Percentiles rank a stretch among this genome's conserved stretches.
These are phyloP conservation scores for Scaptomyza reducta DNA, from an alignment of 2,888 invertebrate genomes.

Conservation along the genomic window DNA sequence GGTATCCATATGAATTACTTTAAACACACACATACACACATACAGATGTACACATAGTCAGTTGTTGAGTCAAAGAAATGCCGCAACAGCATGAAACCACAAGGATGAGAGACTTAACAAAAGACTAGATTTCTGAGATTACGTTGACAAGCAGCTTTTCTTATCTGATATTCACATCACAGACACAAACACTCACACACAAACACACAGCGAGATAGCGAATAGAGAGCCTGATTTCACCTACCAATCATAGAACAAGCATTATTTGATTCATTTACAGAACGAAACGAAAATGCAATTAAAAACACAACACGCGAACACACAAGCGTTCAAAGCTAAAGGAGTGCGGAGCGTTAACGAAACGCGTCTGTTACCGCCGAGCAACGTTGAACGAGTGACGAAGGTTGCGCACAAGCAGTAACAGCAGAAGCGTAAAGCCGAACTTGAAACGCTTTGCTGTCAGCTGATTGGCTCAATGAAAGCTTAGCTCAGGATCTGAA, in stretches of 20 bases:
- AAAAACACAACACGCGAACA: slow-evolving; percentile 8
- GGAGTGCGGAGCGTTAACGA: slow-evolving; percentile 3
- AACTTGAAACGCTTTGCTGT: slow-evolving; percentile 20
- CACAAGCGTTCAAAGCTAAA: not conserved
- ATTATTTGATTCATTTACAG: slow-evolving; percentile 13
- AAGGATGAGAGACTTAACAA: slow-evolving; percentile 53
- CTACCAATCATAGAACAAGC: slow-evolving; percentile 56
- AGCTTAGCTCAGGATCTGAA: slow-evolving; percentile 34
- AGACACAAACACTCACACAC: slow-evolving; percentile 9
- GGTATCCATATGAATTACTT: slow-evolving; percentile 53
- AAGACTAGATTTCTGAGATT: slow-evolving; percentile 66
- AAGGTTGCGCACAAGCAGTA: slow-evolving; percentile 19
- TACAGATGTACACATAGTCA: slow-evolving; percentile 7
- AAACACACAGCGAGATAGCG: no score
- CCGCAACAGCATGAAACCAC: slow-evolving; percentile 37
- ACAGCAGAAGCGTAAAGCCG: slow-evolving; percentile 44
- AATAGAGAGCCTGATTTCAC: slow-evolving; percentile 50
- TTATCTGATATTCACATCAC: slow-evolving; percentile 51
- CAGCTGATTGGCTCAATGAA: slow-evolving; percentile 41
- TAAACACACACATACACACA: slow-evolving; percentile 24
- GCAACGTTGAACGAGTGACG: slow-evolving; percentile 46
- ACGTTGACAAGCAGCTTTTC: slow-evolving; percentile 54
- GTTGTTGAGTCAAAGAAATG: slow-evolving; percentile 32
- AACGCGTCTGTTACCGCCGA: slow-evolving; percentile 60
- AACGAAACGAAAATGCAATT: slow-evolving; percentile 1